Evolutionary conservation across 2,797 vertebrate species (phyloP).

Genomic region (Distichodus sexfasciatus): DNA sequence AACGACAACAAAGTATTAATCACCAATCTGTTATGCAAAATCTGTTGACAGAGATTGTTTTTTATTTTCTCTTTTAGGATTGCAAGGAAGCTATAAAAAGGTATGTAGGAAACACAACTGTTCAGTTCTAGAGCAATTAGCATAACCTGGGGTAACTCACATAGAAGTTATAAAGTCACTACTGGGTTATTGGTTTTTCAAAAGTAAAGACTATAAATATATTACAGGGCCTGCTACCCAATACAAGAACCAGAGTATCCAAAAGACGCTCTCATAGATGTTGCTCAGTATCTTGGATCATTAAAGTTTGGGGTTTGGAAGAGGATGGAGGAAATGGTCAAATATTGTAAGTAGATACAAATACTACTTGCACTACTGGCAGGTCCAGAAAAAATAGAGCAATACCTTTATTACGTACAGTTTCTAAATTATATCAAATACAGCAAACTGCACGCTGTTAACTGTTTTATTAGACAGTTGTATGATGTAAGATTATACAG

Average conservation of each 20-base stretch:
- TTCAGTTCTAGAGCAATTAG: no score
- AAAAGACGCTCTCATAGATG: slow-evolving; percentile 63
- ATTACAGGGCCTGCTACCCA: slow-evolving; percentile 56
- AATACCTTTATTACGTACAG: no score
- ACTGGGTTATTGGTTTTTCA: not conserved
- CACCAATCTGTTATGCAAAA: not conserved
- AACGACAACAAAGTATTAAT: not conserved
- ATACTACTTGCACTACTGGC: not conserved
- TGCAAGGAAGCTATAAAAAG: slow-evolving; percentile 65
- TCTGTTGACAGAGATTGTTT: not conserved
- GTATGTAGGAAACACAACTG: slow-evolving; percentile 48
- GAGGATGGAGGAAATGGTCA: slow-evolving; percentile 55
- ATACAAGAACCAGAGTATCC: slow-evolving; percentile 57
- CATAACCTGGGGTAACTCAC: no score
- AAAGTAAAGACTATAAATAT: not conserved
- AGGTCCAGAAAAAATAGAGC: no score
- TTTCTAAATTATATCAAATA: not conserved
- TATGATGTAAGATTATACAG: no score
- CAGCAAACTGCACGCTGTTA: no score
- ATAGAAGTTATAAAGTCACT: not conserved
- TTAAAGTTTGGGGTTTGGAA: slow-evolving; percentile 63
- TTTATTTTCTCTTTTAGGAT: slow-evolving; percentile 50
- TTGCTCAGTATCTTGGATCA: slow-evolving; percentile 58
- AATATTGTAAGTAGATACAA: slow-evolving; percentile 53
- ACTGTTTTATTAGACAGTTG: no score